Evolutionary conservation across 2,888 invertebrate species (phyloP), one percentile per base, ranked within the genome.

Genomic region (Heteropelma amictum): DNA sequence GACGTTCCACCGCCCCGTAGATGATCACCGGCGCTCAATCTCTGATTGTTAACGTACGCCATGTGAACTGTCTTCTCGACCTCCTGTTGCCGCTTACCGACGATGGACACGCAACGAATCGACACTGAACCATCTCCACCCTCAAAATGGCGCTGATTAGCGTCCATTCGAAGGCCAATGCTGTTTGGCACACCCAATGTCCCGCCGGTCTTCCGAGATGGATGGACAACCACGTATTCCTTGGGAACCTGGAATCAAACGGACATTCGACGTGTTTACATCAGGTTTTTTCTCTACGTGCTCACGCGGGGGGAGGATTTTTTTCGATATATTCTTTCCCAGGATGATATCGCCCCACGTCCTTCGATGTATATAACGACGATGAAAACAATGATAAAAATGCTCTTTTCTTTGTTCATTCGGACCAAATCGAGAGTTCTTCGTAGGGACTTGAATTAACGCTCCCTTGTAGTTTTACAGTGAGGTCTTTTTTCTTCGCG

Each of bases 131-230:
- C 81, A 10, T 77, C 79, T 51, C 78, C 78, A 10, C 72, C 76
- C 26, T 42, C 72, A 45, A 86, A 83, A 54, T 86, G 83, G 10
- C 78, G 65, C 2, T 80, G 70, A 7, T 85, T 85, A 2, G 82
- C 79, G 60, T 83, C 82, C 53, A 87, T 72, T n/a, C 82, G 81
- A 8, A 88, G 77, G 0, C 88, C 87, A 0, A 87, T 71, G n/a
- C 73, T 84, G 72, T 79, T 83, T 0, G 82, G 79, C 0, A 47
- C 72, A 7, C 80, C 82, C 3, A 42, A 30, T 2, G 53, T 61
- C 8, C 65, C 49, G 5, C 68, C 60, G 4, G 79, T 72, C 3
- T 56, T n/a, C 21, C 72, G 58, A 0, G 82, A 67, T 8, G 81
- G 81, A 56, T 84, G 77, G n/a, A 76, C 61, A 6, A 85, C 64